These are phyloP conservation scores for Catostylus mosaicus DNA, from an alignment of 30 jellyfish, hydroid and myxozoan species.

Conservation along the genomic window DNA sequence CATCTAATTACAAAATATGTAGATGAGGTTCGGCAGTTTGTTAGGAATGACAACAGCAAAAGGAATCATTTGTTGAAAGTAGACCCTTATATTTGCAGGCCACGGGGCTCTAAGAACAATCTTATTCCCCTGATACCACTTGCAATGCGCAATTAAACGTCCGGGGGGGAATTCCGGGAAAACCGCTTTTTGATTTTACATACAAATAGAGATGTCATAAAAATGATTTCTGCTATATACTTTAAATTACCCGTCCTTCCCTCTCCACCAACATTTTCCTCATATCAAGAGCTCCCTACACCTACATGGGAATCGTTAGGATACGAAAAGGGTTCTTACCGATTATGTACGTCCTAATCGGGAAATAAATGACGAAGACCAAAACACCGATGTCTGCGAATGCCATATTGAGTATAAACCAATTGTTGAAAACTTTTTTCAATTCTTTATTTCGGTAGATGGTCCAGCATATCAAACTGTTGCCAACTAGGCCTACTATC, in stretches of 20 bases:
- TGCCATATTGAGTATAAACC: constrained; percentile 76
- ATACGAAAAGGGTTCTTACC: constrained; percentile 38
- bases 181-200: too few relatives aligned
- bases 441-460: constrained; percentile 56
- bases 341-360: constrained; percentile 55
- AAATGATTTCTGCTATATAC: too few relatives aligned
- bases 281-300: neutral
- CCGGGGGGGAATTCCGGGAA: too few relatives aligned
- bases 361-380: constrained; percentile 54
- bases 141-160: too few relatives aligned
- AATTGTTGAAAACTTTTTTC: constrained; percentile 55
- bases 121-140: too few relatives aligned
- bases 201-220: too few relatives aligned
- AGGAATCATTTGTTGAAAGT: too few relatives aligned
- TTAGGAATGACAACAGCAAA: too few relatives aligned
- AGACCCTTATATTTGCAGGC: too few relatives aligned
- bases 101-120: too few relatives aligned
- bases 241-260: neutral
- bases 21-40: too few relatives aligned
- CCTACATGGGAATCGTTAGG: neutral
- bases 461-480: constrained; percentile 70
- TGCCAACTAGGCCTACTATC: constrained; percentile 64
- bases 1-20: too few relatives aligned
- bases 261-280: neutral
- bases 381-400: constrained; percentile 69